phyloP scores from a whole-genome alignment of 2,888 invertebrate genomes.

The Eristalis intricaria region DNA sequence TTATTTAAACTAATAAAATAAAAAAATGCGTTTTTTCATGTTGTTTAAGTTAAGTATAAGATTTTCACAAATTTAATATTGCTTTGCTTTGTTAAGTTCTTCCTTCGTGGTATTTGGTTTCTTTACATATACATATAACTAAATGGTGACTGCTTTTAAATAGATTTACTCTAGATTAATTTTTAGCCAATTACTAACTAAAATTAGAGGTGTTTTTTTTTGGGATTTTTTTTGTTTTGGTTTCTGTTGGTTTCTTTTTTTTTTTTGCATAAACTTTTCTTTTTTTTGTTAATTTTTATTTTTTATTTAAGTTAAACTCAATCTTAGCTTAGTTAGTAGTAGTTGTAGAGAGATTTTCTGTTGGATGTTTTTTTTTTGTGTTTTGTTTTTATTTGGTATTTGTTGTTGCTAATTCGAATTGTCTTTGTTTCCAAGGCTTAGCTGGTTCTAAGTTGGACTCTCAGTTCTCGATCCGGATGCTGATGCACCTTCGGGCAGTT shows the following conservation, averaged over 20 bases:
- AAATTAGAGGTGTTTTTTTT: constrained; percentile 41
- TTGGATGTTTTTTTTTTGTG: constrained; percentile 10
- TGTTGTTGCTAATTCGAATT: constrained; percentile 61
- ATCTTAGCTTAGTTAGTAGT: constrained; percentile 52
- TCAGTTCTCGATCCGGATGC: constrained; percentile 80
- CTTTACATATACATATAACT: constrained; percentile 32
- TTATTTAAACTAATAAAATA: constrained; percentile 43
- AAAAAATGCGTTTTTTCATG: constrained; percentile 55
- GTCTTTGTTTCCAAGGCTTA: constrained; percentile 70
- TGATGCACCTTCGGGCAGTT: constrained; percentile 83
- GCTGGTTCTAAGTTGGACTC: constrained; percentile 79
- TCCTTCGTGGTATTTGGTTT: background rate
- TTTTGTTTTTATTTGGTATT: constrained; percentile 37
- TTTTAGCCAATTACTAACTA: constrained; percentile 62
- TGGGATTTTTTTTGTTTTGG: constrained; percentile 40
- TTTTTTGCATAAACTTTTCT: too few relatives aligned
- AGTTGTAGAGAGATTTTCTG: constrained; percentile 64
- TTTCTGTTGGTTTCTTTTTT: too few relatives aligned
- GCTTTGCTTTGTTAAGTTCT: constrained; percentile 37
- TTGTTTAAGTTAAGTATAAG: constrained; percentile 42
- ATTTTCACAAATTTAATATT: constrained; percentile 64
- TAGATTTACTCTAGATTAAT: constrained; percentile 37
- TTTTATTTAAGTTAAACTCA: constrained; percentile 44
- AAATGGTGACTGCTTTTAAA: constrained; percentile 54
- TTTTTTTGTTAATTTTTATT: constrained; percentile 27